phyloP scores from a whole-genome alignment of 2,113 vertebrate genomes.

The Uria lomvia region DNA sequence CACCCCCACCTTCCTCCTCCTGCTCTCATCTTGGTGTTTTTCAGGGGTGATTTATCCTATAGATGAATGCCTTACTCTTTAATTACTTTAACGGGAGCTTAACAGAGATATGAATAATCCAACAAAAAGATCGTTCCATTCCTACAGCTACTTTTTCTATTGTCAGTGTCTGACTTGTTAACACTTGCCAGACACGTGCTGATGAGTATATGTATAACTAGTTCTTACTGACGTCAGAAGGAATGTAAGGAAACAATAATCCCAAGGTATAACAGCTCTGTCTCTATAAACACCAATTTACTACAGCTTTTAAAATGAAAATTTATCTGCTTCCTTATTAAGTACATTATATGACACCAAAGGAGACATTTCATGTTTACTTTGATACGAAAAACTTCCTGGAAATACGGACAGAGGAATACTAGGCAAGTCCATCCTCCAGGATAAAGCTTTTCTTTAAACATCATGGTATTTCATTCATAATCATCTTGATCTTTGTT shows the following conservation, averaged over 20 bases:
- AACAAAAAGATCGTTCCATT: background rate
- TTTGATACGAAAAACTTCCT: background rate
- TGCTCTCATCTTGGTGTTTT: background rate
- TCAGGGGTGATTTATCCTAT: background rate
- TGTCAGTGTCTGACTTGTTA: background rate
- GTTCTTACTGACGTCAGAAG: background rate
- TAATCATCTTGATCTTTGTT: background rate
- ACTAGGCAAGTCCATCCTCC: background rate
- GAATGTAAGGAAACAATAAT: background rate
- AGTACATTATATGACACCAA: background rate
- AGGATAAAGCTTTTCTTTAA: background rate
- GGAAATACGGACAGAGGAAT: background rate
- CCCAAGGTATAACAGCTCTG: background rate
- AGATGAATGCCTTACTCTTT: constrained; percentile 1
- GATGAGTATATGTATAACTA: background rate
- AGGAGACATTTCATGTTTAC: background rate
- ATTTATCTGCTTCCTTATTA: background rate
- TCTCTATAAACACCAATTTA: background rate
- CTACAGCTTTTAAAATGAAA: background rate
- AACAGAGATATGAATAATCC: constrained; percentile 18
- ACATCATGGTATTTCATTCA: background rate
- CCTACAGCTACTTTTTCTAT: background rate
- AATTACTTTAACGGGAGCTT: constrained; percentile 17
- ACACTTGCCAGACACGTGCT: background rate
- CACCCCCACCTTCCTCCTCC: background rate